Percentiles rank a stretch among this genome's conserved stretches.
Conservation (phyloP, 1,140 invertebrate species). For the Lasioglossum baleicum region DNA sequence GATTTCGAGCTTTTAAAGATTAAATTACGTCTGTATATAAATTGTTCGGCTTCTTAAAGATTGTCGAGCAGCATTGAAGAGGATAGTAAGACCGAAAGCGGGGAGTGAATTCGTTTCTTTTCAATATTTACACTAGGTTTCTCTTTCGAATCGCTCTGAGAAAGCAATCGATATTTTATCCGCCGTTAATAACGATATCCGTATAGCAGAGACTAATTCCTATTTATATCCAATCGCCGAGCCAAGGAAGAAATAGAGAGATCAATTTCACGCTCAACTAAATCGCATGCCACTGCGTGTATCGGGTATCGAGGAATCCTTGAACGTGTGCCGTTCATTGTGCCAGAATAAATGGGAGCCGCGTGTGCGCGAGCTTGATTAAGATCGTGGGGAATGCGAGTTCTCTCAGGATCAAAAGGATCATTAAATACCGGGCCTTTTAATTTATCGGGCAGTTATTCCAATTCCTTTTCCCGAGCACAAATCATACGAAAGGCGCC, state of each 20-base stretch:
- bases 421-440: not conserved
- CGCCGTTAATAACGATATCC: conserved; percentile 13
- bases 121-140: not conserved
- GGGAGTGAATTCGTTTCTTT: not conserved
- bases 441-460: not conserved
- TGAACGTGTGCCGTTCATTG: conserved; percentile 33
- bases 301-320: conserved; percentile 37
- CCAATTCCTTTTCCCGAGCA: not conserved
- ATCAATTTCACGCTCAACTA: conserved; percentile 60
- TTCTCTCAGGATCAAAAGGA: not conserved
- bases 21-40: no score
- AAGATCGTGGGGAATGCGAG: not conserved
- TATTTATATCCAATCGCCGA: conserved; percentile 47
- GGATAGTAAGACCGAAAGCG: no score
- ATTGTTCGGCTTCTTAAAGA: no score
- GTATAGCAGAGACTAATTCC: conserved; percentile 31
- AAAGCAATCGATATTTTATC: not conserved
- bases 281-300: conserved; percentile 17
- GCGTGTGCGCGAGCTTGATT: not conserved
- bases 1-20: no score
- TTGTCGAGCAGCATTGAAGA: no score
- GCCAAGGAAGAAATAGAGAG: conserved; percentile 24
- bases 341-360: not conserved
- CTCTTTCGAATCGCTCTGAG: not conserved
- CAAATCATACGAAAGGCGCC: not conserved